phyloP scores from a whole-genome alignment of 2,888 invertebrate genomes.

The Epistrophe grossulariae region DNA sequence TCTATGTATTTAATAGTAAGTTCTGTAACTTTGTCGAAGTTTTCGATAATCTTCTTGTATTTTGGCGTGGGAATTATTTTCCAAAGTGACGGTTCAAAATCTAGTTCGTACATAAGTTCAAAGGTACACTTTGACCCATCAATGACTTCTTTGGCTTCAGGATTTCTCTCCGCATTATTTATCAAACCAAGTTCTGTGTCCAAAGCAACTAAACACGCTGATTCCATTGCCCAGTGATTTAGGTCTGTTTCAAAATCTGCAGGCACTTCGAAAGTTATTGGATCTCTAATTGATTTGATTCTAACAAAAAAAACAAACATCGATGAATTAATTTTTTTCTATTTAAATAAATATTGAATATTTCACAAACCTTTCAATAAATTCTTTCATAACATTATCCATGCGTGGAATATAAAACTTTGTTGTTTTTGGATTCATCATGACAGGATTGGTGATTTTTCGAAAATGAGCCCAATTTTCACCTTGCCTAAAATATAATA shows the following conservation, averaged over 20 bases:
- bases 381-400: conserved; percentile 83
- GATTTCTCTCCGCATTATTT: conserved; percentile 68
- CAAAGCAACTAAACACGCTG: conserved; percentile 80
- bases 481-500: conserved; percentile 84
- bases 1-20: conserved; percentile 79
- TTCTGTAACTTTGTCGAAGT: conserved; percentile 75
- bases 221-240: conserved; percentile 86
- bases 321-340: too few species aligned
- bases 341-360: too few species aligned
- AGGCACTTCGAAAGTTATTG: conserved; percentile 80
- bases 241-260: conserved; percentile 84
- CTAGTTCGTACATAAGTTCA: conserved; percentile 76
- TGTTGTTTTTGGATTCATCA: conserved; percentile 86
- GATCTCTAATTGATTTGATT: conserved; percentile 78
- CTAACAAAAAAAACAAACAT: too few species aligned
- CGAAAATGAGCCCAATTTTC: conserved; percentile 87
- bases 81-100: conserved; percentile 79
- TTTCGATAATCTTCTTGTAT: conserved; percentile 75
- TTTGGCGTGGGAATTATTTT: conserved; percentile 76
- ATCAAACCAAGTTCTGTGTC: conserved; percentile 79
- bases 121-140: conserved; percentile 74
- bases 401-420: conserved; percentile 84
- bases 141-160: conserved; percentile 75
- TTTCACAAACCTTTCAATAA: conserved; percentile 60
- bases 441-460: conserved; percentile 87